Conservation (phyloP, 2,888 invertebrate genomes). For the Plusia festucae region DNA sequence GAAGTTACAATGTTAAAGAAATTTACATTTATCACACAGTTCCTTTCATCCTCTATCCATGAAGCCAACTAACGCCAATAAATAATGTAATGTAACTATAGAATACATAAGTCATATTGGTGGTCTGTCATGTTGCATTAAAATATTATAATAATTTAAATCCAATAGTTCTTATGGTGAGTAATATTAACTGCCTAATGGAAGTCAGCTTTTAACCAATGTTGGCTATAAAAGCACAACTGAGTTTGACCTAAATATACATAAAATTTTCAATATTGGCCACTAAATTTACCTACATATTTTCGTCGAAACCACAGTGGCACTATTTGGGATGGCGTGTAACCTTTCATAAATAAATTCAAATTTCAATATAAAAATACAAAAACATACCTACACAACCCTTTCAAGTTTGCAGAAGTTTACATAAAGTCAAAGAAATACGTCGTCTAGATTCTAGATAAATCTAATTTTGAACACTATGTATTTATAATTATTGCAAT, state of each 20-base stretch:
- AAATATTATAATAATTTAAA: neutral
- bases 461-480: conserved; percentile 64
- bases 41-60: conserved; percentile 68
- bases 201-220: neutral
- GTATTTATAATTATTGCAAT: conserved; percentile 60
- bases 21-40: conserved; percentile 87
- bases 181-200: neutral
- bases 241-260: conserved; percentile 22
- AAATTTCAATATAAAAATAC: conserved; percentile 52
- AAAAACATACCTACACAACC: conserved; percentile 46
- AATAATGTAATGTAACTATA: conserved; percentile 64
- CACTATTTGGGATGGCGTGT: conserved; percentile 51
- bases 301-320: conserved; percentile 40
- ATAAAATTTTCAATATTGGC: neutral
- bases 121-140: conserved; percentile 39
- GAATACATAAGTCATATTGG: conserved; percentile 60
- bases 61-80: conserved; percentile 73
- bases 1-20: conserved; percentile 72
- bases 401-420: conserved; percentile 26
- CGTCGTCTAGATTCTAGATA: conserved; percentile 56
- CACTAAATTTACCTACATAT: conserved; percentile 7
- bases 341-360: conserved; percentile 44
- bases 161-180: neutral
- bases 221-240: conserved; percentile 16
- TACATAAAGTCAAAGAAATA: conserved; percentile 31